These are phyloP conservation scores for Champsocephalus gunnari DNA, from an alignment of 2,797 vertebrate species.

Conservation along the genomic window DNA sequence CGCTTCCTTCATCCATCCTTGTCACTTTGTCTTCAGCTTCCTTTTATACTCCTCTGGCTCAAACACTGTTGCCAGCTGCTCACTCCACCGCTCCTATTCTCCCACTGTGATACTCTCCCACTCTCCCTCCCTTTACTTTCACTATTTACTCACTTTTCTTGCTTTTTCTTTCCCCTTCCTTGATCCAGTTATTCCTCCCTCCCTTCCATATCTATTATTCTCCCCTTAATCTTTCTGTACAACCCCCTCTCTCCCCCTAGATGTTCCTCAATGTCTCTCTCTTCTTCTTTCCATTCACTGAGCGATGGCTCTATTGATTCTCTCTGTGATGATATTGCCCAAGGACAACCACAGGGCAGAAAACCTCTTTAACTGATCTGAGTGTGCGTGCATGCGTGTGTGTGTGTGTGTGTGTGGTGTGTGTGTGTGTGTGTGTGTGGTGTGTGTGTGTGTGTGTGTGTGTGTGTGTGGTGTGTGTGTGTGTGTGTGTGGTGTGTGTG, in stretches of 20 bases:
- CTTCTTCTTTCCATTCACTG: conserved; percentile 64
- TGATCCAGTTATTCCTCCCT: neutral
- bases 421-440: neutral
- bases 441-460: conserved; percentile 18
- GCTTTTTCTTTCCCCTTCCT: neutral
- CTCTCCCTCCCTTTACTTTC: conserved; percentile 49
- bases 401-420: conserved; percentile 12
- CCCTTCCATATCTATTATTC: conserved; percentile 53
- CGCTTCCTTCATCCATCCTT: conserved; percentile 58
- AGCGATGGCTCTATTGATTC: conserved; percentile 83
- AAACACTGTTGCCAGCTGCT: conserved; percentile 51
- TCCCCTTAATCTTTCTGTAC: conserved; percentile 26
- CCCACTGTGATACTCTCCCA: conserved; percentile 45
- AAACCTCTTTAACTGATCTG: conserved; percentile 74
- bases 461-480: too few species aligned
- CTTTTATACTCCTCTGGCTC: conserved; percentile 47
- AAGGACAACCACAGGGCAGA: conserved; percentile 77
- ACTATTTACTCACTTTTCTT: conserved; percentile 41
- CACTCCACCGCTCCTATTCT: conserved; percentile 37
- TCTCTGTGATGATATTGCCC: conserved; percentile 80
- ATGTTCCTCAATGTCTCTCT: conserved; percentile 61
- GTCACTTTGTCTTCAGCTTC: conserved; percentile 65
- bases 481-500: neutral
- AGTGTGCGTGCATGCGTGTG: conserved; percentile 43
- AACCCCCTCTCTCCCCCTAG: conserved; percentile 4